A percentile compares a stretch with the other conserved stretches of the same genome.
phyloP scores from a whole-genome alignment of 1,140 invertebrate species.

The Drosophila sproati region DNA sequence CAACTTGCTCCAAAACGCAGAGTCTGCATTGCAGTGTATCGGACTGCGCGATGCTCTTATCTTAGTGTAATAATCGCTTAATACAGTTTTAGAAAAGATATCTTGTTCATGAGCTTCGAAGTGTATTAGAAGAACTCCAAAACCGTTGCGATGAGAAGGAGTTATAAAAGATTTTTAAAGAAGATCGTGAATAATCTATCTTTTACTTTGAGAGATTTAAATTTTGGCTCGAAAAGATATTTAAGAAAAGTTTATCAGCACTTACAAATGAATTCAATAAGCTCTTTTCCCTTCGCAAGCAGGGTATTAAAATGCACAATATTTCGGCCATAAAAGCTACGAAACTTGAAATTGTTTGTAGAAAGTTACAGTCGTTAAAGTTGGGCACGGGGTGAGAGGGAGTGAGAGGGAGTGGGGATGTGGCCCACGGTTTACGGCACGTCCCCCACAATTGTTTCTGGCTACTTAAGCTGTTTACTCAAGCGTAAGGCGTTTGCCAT shows the following conservation, averaged over 20 bases:
- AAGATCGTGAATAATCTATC: no score
- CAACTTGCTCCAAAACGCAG: background rate
- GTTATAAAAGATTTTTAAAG: no score
- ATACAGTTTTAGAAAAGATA: no score
- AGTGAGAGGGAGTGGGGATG: slow-evolving; percentile 1
- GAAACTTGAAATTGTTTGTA: slow-evolving; percentile 48
- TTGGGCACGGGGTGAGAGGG: background rate
- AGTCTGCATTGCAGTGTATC: no score
- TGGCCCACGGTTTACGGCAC: background rate
- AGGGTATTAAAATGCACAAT: slow-evolving; percentile 18
- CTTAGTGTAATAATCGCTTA: no score
- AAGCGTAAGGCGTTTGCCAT: slow-evolving; percentile 9
- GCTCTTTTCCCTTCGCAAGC: background rate
- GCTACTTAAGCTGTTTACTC: slow-evolving; percentile 44
- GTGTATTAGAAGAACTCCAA: no score
- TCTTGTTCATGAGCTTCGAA: no score
- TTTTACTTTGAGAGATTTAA: background rate
- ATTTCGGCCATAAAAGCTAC: slow-evolving; percentile 29
- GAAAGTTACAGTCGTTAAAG: slow-evolving; percentile 41
- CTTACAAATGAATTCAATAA: background rate
- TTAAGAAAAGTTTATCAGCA: background rate
- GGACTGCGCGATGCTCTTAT: no score
- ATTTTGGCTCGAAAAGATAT: background rate
- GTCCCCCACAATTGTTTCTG: slow-evolving; percentile 19
- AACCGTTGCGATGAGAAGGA: no score